Conservation (phyloP, 2,888 invertebrate genomes). For the Hirtodrosophila histrioides region DNA sequence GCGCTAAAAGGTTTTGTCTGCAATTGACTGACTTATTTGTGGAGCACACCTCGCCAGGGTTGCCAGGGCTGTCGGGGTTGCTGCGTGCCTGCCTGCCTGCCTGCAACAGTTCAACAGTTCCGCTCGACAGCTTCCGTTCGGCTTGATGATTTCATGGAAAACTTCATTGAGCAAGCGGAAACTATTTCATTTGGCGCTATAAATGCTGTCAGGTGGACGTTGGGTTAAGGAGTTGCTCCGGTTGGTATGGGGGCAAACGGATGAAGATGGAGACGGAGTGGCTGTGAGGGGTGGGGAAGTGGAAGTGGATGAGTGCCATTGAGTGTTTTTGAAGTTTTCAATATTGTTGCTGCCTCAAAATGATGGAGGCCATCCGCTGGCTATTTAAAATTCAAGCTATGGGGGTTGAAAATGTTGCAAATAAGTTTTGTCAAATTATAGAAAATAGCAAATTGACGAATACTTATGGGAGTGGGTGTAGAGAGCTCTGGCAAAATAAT, state of each 20-base stretch:
- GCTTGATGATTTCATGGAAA: conserved; percentile 80
- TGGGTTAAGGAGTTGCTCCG: neutral
- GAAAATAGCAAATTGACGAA: conserved; percentile 16
- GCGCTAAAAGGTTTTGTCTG: conserved; percentile 22
- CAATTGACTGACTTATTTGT: conserved; percentile 13
- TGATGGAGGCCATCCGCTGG: conserved; percentile 53
- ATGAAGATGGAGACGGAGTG: too few species aligned
- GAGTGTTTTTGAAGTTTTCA: conserved; percentile 73
- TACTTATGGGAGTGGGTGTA: conserved; percentile 9
- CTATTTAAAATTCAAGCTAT: conserved; percentile 52
- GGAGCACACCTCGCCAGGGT: conserved; percentile 30
- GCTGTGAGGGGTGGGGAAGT: neutral
- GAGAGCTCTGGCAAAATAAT: conserved; percentile 7
- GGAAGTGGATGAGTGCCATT: conserved; percentile 27
- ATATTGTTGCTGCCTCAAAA: conserved; percentile 40
- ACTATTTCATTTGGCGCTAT: conserved; percentile 74
- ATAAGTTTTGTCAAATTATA: conserved; percentile 24
- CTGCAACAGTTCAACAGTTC: conserved; percentile 71
- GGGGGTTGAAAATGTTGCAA: conserved; percentile 36
- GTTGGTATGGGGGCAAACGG: neutral
- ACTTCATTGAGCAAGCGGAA: conserved; percentile 79
- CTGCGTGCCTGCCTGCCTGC: conserved; percentile 40
- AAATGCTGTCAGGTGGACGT: conserved; percentile 57
- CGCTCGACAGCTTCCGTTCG: conserved; percentile 79
- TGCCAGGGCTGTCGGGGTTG: conserved; percentile 7